These are phyloP conservation scores for Octomys mimax DNA, from an alignment of 2,797 vertebrate genomes.

Conservation along the genomic window DNA sequence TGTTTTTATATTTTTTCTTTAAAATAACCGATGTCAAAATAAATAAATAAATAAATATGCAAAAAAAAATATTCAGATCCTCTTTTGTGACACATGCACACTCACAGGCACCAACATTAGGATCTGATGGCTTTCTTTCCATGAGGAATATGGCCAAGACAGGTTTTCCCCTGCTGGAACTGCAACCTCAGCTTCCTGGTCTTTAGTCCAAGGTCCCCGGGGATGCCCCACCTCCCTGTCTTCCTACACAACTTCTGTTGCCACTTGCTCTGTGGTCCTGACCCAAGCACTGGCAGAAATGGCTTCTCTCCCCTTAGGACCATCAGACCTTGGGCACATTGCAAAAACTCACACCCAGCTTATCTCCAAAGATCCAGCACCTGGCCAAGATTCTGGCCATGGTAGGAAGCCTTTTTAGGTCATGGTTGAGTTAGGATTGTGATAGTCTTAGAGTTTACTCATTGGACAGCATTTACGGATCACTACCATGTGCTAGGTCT, in stretches of 20 bases:
- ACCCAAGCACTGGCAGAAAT: neutral
- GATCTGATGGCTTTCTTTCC: neutral
- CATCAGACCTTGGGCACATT: rapidly evolving
- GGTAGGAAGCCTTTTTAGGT: neutral
- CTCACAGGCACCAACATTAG: rapidly evolving
- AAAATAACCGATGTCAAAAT: no score
- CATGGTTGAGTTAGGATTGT: neutral
- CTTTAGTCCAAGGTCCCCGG: neutral
- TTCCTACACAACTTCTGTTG: neutral
- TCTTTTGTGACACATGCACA: neutral
- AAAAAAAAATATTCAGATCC: neutral
- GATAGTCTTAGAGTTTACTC: neutral
- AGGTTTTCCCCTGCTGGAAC: neutral
- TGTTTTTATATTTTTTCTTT: no score
- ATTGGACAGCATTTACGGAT: neutral
- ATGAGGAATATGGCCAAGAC: neutral
- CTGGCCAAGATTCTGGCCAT: neutral
- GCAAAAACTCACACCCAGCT: neutral
- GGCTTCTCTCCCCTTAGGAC: neutral
- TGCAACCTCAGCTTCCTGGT: neutral
- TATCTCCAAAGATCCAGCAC: neutral
- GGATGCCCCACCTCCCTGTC: neutral
- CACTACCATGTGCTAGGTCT: neutral
- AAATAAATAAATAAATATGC: no score
- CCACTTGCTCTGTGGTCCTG: neutral